Conservation (phyloP, 2,888 invertebrate species). For the Clepsis dumicolana region DNA sequence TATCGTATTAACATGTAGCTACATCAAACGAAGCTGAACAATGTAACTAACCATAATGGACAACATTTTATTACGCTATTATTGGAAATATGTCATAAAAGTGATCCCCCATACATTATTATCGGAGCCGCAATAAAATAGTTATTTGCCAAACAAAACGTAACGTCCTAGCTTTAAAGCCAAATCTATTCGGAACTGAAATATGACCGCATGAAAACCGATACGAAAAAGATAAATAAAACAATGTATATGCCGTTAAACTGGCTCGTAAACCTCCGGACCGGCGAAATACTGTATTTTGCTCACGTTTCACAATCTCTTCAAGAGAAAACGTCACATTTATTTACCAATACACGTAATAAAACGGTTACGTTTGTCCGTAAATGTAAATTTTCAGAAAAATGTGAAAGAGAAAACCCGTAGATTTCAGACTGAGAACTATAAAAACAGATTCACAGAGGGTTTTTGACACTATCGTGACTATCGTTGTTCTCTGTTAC, state of each 20-base stretch:
- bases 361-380: constrained; percentile 26
- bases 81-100: constrained; percentile 45
- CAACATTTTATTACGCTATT: constrained; percentile 39
- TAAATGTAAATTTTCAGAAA: constrained; percentile 19
- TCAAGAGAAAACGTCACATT: constrained; percentile 54
- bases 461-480: neutral
- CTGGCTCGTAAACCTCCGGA: constrained; percentile 57
- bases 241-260: constrained; percentile 61
- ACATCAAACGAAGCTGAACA: constrained; percentile 9
- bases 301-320: constrained; percentile 63
- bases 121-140: constrained; percentile 54
- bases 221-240: constrained; percentile 64
- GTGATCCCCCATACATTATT: constrained; percentile 51
- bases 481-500: neutral
- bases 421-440: neutral
- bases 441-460: neutral
- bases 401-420: neutral
- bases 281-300: constrained; percentile 55
- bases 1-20: neutral
- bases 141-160: constrained; percentile 53
- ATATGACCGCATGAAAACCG: constrained; percentile 54
- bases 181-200: constrained; percentile 36
- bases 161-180: constrained; percentile 46
- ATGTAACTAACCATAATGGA: constrained; percentile 31
- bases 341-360: constrained; percentile 49